Percentiles rank a stretch among this genome's conserved stretches.
Conservation (phyloP, 2,113 vertebrate species). For the Sarotherodon lohbergeri region DNA sequence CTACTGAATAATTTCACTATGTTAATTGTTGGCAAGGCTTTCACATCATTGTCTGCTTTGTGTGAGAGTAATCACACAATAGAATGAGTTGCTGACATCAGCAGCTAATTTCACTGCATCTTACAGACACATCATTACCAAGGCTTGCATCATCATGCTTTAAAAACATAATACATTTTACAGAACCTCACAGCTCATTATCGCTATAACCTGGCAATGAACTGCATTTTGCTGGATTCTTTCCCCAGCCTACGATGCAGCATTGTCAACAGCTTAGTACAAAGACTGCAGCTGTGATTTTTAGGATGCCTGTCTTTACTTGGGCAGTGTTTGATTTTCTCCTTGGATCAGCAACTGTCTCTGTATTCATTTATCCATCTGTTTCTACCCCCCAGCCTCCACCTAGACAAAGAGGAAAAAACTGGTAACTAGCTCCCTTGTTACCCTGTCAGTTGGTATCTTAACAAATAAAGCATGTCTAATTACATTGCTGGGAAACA, state of each 20-base stretch:
- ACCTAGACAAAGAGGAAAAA: not conserved
- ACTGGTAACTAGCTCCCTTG: slow-evolving; percentile 15
- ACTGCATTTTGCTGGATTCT: not conserved
- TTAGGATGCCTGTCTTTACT: not conserved
- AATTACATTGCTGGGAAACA: slow-evolving; percentile 17
- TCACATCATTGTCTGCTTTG: not conserved
- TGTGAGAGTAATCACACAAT: not conserved
- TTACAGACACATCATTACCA: slow-evolving; percentile 39
- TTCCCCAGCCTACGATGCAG: not conserved
- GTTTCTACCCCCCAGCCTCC: not conserved
- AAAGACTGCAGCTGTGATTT: not conserved
- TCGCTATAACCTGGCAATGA: slow-evolving; percentile 21
- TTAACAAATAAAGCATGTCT: slow-evolving; percentile 24
- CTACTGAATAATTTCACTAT: not conserved
- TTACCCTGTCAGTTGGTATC: slow-evolving; percentile 30
- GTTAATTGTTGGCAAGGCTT: not conserved
- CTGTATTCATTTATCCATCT: not conserved
- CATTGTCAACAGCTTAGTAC: not conserved
- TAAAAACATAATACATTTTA: slow-evolving; percentile 30
- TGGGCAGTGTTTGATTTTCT: not conserved
- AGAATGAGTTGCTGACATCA: slow-evolving; percentile 33
- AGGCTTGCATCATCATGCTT: slow-evolving; percentile 49
- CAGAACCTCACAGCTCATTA: slow-evolving; percentile 12
- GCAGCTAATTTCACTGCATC: slow-evolving; percentile 10
- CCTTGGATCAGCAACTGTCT: not conserved